These are phyloP conservation scores for Caradrina kadenii DNA, from an alignment of 2,888 invertebrate genomes.

Conservation along the genomic window DNA sequence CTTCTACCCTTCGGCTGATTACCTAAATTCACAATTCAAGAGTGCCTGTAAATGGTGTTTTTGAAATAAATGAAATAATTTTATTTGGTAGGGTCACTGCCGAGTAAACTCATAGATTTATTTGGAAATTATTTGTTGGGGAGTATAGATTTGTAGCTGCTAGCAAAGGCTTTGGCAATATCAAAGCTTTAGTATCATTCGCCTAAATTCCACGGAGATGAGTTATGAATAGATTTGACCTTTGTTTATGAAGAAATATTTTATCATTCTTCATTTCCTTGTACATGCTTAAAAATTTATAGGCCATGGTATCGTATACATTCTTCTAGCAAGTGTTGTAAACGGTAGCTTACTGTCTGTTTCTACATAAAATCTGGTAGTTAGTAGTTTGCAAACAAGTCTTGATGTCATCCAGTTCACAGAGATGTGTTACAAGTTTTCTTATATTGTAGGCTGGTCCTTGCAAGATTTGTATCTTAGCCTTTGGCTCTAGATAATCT, in stretches of 20 bases:
- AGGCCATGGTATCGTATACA: conserved; percentile 9
- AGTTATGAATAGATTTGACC: neutral
- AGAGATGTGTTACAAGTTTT: conserved; percentile 40
- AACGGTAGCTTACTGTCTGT: conserved; percentile 8
- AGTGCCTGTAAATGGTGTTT: too few species aligned
- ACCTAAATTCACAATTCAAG: too few species aligned
- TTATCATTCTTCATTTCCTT: neutral
- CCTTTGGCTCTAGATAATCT: conserved; percentile 51
- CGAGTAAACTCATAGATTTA: neutral
- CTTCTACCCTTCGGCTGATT: too few species aligned
- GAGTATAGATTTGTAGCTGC: neutral
- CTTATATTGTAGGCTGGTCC: conserved; percentile 23
- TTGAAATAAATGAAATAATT: too few species aligned
- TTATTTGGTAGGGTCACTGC: neutral
- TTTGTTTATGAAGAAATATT: neutral
- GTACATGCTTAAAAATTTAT: conserved; percentile 4
- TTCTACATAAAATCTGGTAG: conserved; percentile 18
- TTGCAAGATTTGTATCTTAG: conserved; percentile 38
- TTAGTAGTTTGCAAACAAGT: conserved; percentile 46
- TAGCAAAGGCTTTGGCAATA: neutral
- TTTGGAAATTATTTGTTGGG: neutral
- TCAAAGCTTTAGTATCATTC: too few species aligned
- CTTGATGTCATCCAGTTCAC: conserved; percentile 45
- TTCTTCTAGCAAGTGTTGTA: conserved; percentile 9
- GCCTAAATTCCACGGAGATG: neutral